Evolutionary conservation across 2,797 vertebrate species (phyloP).

Genomic region (Graptemys geographica): DNA sequence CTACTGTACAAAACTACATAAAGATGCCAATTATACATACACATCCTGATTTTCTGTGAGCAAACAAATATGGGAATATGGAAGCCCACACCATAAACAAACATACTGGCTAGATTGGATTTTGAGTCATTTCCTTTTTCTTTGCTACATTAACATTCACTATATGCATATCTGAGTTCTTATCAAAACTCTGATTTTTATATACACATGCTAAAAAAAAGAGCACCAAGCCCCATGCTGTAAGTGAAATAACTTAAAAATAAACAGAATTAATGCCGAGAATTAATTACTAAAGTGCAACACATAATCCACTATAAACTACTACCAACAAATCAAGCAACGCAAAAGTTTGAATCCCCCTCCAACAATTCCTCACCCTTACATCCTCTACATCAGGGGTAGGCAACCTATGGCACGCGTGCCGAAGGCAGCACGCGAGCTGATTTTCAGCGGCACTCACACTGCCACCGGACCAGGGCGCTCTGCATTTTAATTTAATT

Average conservation of each 20-base stretch:
- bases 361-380: not conserved
- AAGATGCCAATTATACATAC: accelerated
- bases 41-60: not conserved
- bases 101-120: not conserved
- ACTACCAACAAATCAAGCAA: not conserved
- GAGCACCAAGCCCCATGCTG: accelerated
- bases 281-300: not conserved
- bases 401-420: too few relatives aligned
- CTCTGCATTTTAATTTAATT: too few relatives aligned
- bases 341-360: not conserved
- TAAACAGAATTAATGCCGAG: not conserved
- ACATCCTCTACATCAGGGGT: not conserved
- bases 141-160: not conserved
- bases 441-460: too few relatives aligned
- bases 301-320: not conserved
- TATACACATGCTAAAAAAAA: not conserved
- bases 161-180: not conserved
- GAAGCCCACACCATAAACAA: not conserved
- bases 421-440: too few relatives aligned
- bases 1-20: not conserved
- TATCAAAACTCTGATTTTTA: not conserved
- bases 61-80: not conserved
- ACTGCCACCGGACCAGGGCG: too few relatives aligned
- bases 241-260: not conserved
- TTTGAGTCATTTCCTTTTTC: not conserved